Percentiles rank a stretch among this genome's conserved stretches.
These are phyloP conservation scores for Heliconius charithonia DNA, from an alignment of 2,888 invertebrate genomes.

Conservation along the genomic window DNA sequence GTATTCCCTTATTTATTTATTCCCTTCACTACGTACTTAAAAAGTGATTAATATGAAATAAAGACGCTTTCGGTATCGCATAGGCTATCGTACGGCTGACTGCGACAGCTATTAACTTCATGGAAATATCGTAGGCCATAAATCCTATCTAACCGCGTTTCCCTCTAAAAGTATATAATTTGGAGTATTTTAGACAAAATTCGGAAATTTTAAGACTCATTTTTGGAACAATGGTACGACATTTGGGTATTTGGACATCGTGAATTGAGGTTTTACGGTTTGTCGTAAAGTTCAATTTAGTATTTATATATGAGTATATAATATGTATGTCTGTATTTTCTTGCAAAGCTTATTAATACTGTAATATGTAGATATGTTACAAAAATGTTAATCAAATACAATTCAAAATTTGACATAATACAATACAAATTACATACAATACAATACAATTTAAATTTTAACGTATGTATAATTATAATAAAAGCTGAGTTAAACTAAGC, in stretches of 20 bases:
- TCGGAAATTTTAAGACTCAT: conserved; percentile 7
- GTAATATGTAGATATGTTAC: too few species aligned
- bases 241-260: not conserved
- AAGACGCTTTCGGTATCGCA: not conserved
- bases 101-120: conserved; percentile 37
- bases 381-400: too few species aligned
- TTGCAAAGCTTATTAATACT: too few species aligned
- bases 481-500: too few species aligned
- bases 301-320: not conserved
- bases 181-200: conserved; percentile 23
- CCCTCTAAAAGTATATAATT: conserved; percentile 8
- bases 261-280: conserved; percentile 18
- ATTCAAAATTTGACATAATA: too few species aligned
- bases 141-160: conserved; percentile 38
- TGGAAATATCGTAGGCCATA: conserved; percentile 32
- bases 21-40: not conserved
- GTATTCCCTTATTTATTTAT: too few species aligned
- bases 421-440: too few species aligned
- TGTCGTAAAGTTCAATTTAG: conserved; percentile 1
- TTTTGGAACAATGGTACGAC: not conserved
- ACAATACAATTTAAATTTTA: too few species aligned
- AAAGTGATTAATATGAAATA: not conserved
- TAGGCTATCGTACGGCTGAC: conserved; percentile 2
- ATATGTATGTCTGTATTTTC: not conserved
- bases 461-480: too few species aligned